These are phyloP conservation scores for Datnioides undecimradiatus DNA, from an alignment of 2,113 vertebrate species.

Conservation along the genomic window DNA sequence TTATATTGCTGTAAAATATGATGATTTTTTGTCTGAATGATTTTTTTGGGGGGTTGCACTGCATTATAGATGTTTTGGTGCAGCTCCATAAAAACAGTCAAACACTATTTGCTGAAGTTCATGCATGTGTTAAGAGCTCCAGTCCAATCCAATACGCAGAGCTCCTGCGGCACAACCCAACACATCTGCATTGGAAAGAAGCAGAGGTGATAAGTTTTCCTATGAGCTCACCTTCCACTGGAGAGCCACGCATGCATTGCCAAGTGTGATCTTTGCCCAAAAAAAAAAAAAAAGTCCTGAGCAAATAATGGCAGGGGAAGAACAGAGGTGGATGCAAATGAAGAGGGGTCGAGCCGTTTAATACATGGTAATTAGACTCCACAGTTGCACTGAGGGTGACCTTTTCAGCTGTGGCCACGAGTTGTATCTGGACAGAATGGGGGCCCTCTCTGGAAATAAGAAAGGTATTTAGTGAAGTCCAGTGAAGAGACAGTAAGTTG, in stretches of 20 bases:
- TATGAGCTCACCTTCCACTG: slow-evolving; percentile 5
- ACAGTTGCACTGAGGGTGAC: slow-evolving; percentile 51
- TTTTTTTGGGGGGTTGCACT: no score
- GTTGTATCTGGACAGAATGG: slow-evolving; percentile 43
- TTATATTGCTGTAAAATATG: neutral
- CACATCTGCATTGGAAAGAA: slow-evolving; percentile 18
- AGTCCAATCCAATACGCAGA: neutral
- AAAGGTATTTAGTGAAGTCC: slow-evolving; percentile 44
- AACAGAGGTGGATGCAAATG: slow-evolving; percentile 73
- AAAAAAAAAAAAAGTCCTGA: slow-evolving; percentile 44
- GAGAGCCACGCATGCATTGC: slow-evolving; percentile 19
- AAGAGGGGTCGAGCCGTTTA: slow-evolving; percentile 54
- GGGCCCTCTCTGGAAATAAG: slow-evolving; percentile 39
- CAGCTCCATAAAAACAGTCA: no score
- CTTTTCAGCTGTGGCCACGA: slow-evolving; percentile 52
- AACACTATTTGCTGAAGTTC: no score
- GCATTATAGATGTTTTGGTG: neutral
- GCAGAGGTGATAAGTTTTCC: neutral
- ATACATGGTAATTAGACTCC: slow-evolving; percentile 71
- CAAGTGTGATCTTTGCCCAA: slow-evolving; percentile 44
- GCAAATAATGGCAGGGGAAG: slow-evolving; percentile 37
- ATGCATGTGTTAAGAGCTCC: no score
- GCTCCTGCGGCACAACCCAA: neutral
- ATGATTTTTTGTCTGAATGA: no score
- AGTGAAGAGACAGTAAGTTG: slow-evolving; percentile 20